These are phyloP conservation scores for Mycetomoellerius zeteki DNA, from an alignment of 1,140 invertebrate genomes.

Conservation along the genomic window DNA sequence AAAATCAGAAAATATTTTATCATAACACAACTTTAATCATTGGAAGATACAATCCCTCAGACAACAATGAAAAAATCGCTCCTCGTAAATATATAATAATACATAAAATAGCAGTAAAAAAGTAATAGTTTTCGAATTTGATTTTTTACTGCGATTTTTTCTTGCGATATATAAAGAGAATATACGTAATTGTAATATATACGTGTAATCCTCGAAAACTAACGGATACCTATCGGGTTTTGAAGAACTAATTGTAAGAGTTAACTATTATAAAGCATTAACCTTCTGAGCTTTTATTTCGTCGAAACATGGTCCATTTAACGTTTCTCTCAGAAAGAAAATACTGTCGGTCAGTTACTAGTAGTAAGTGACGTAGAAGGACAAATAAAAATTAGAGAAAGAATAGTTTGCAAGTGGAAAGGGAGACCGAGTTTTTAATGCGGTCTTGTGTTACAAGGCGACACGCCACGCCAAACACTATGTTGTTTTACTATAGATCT, in stretches of 20 bases:
- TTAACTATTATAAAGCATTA: neutral
- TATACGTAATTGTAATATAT: too few relatives aligned
- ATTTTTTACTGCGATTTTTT: too few relatives aligned
- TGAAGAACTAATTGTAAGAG: too few relatives aligned
- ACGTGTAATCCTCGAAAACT: too few relatives aligned
- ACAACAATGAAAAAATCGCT: too few relatives aligned
- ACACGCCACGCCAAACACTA: constrained; percentile 58
- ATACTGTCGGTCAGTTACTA: neutral
- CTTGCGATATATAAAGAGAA: too few relatives aligned
- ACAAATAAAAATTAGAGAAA: constrained; percentile 52
- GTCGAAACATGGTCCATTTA: constrained; percentile 49
- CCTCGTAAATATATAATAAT: too few relatives aligned
- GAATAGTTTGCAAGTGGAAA: constrained; percentile 41
- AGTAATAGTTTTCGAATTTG: too few relatives aligned
- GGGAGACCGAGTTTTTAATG: constrained; percentile 60
- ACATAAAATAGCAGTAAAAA: too few relatives aligned
- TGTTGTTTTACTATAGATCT: constrained; percentile 48
- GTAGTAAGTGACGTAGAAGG: constrained; percentile 6
- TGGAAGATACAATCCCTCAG: too few relatives aligned
- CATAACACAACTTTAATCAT: neutral
- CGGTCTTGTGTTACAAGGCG: constrained; percentile 67
- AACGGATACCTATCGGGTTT: too few relatives aligned
- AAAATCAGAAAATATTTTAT: neutral
- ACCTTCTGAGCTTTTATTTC: neutral
- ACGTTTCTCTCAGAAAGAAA: constrained; percentile 8